Base-by-base conservation (phyloP, 2,888 invertebrate species). In the Mesorhabditis belari region DNA sequence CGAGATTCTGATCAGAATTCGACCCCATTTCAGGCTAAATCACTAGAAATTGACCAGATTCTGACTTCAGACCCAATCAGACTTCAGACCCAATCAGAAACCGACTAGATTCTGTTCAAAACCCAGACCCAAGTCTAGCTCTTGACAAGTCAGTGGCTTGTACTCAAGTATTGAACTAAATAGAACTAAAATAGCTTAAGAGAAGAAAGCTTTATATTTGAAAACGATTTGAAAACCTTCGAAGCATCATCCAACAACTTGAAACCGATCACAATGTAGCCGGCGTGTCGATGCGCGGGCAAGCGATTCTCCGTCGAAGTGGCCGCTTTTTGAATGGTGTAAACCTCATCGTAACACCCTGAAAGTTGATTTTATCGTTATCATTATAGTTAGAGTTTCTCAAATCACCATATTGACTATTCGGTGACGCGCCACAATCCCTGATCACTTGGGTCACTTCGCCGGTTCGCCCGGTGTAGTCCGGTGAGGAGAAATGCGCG, bases 211-310 rank as follows among this genome's bases (percentile, higher is more conserved):
- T 50, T 9, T n/a, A 21, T 50, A 21, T 50, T 19, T 50, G 19
- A n/a, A n/a, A 17, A n/a, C 59, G 25, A n/a, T n/a, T n/a, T n/a
- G n/a, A n/a, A n/a, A 9, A 60, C 50, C 49, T 68, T 69, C 21
- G 57, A 62, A 24, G 70, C 66, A 51, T 70, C 69, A 21, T 74
- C 76, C 9, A 79, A 63, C 17, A 79, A 58, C 51, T 79, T 76
- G 66, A 76, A 79, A 17, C 74, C 72, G 51, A 76, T 69, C 29
- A 77, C 69, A 52, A 79, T 77, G 63, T 67, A 79, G n/a, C 79
- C 79, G n/a, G 75, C 64, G 57, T 77, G 75, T 19, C 74, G 61
- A 35, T 65, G 65, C n/a, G 71, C 64, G 9, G 74, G 74, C 12
- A 75, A 68, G 17, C 69, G 63, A 19, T 61, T 63, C 44, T 71